phyloP scores from a whole-genome alignment of 2,888 invertebrate genomes.

The Mesorhabditis spiculigera region DNA sequence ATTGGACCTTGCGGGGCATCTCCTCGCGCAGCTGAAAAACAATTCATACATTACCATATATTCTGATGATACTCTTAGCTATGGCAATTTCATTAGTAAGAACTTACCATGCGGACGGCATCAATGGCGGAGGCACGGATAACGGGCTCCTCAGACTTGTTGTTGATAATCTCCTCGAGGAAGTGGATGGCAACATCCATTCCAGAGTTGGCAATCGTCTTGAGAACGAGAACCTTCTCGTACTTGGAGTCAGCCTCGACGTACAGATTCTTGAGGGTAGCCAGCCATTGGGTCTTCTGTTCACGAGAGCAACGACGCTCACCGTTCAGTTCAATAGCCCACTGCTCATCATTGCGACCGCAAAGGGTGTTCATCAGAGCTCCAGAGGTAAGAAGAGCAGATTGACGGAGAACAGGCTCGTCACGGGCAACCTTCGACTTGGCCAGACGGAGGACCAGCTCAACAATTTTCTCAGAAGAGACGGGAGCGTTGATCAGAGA shows the following conservation, averaged over 20 bases:
- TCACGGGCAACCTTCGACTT: slow-evolving; percentile 23
- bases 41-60: too few species aligned
- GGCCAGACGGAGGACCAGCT: slow-evolving; percentile 28
- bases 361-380: slow-evolving; percentile 43
- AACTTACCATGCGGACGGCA: slow-evolving; percentile 31
- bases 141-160: slow-evolving; percentile 30
- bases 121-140: slow-evolving; percentile 50
- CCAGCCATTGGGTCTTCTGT: slow-evolving; percentile 37
- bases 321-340: slow-evolving; percentile 15
- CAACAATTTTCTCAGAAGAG: slow-evolving; percentile 29
- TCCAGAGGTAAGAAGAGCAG: slow-evolving; percentile 43
- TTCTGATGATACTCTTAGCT: too few species aligned
- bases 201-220: slow-evolving; percentile 54
- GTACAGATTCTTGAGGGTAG: slow-evolving; percentile 25
- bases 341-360: slow-evolving; percentile 25
- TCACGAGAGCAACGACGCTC: slow-evolving; percentile 28
- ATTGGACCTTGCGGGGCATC: slow-evolving; percentile 43
- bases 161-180: slow-evolving; percentile 52
- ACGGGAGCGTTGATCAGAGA: slow-evolving; percentile 35
- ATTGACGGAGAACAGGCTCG: slow-evolving; percentile 34
- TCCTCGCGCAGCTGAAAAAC: background rate
- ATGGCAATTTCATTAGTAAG: too few species aligned
- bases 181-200: slow-evolving; percentile 40
- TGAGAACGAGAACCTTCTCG: slow-evolving; percentile 51
- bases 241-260: slow-evolving; percentile 27